Conservation (phyloP, 2,113 vertebrate genomes). For the Galemys pyrenaicus region DNA sequence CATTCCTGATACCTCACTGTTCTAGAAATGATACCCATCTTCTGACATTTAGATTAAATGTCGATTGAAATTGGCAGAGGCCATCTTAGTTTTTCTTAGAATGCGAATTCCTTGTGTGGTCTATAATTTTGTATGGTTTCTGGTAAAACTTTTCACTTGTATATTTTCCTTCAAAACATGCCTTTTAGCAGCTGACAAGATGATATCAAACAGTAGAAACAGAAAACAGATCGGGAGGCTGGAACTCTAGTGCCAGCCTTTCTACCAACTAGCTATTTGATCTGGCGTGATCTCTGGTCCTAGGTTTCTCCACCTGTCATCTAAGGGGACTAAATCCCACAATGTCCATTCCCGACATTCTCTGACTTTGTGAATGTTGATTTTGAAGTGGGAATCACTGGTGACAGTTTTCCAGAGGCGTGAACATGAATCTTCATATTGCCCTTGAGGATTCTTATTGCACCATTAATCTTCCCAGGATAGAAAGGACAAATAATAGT, state of each 20-base stretch:
- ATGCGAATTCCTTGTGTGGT: neutral
- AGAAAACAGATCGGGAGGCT: neutral
- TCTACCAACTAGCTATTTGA: neutral
- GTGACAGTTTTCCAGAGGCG: slow-evolving; percentile 57
- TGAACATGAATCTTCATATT: slow-evolving; percentile 66
- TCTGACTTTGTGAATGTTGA: slow-evolving; percentile 50
- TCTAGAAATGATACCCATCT: neutral
- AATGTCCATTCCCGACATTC: neutral
- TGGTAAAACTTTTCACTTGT: neutral
- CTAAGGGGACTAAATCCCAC: neutral
- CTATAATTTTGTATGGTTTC: slow-evolving; percentile 24
- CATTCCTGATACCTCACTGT: neutral
- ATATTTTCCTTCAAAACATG: slow-evolving; percentile 32
- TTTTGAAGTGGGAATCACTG: slow-evolving; percentile 64
- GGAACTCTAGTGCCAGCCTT: slow-evolving; percentile 24
- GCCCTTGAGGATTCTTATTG: slow-evolving; percentile 59
- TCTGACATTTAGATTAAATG: slow-evolving; percentile 16
- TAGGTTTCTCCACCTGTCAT: slow-evolving; percentile 53
- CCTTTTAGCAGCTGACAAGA: slow-evolving; percentile 35
- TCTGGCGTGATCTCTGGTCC: neutral
- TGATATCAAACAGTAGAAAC: slow-evolving; percentile 27
- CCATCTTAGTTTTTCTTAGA: slow-evolving; percentile 15
- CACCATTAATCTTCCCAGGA: slow-evolving; percentile 54
- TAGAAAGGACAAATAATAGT: neutral
- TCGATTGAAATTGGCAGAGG: neutral